Percentiles rank a stretch among this genome's conserved stretches.
phyloP scores from a whole-genome alignment of 1,140 invertebrate genomes.

The Acromyrmex heyeri region DNA sequence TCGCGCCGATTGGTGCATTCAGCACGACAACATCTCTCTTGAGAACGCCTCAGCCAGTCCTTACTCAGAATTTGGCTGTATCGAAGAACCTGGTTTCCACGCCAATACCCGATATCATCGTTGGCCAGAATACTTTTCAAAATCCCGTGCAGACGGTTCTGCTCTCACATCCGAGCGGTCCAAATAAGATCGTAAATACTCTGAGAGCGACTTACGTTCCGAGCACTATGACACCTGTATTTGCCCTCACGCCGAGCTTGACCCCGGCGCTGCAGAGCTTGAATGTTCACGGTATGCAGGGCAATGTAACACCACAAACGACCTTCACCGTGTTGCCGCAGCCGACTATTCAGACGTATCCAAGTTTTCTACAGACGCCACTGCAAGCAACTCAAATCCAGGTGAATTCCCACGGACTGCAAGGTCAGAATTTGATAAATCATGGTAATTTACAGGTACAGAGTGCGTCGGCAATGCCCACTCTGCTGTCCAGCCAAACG shows the following conservation, averaged over 20 bases:
- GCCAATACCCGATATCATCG: slow-evolving; percentile 81
- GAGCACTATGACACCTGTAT: slow-evolving; percentile 81
- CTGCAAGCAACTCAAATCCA: slow-evolving; percentile 70
- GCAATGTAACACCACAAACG: slow-evolving; percentile 70
- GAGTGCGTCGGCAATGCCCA: slow-evolving; percentile 37
- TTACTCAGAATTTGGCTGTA: slow-evolving; percentile 52
- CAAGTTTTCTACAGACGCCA: slow-evolving; percentile 75
- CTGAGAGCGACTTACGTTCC: slow-evolving; percentile 75
- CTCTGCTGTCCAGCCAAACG: slow-evolving; percentile 47
- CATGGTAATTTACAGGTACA: slow-evolving; percentile 63
- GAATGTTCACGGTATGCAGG: slow-evolving; percentile 61
- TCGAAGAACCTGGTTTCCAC: slow-evolving; percentile 66
- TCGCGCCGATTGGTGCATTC: slow-evolving; percentile 64
- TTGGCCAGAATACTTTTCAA: slow-evolving; percentile 81
- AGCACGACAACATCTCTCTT: slow-evolving; percentile 66
- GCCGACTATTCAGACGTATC: slow-evolving; percentile 77
- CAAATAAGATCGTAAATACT: slow-evolving; percentile 69
- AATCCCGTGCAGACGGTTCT: slow-evolving; percentile 81
- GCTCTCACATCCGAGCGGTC: slow-evolving; percentile 68
- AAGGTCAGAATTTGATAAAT: slow-evolving; percentile 74
- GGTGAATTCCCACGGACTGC: slow-evolving; percentile 75
- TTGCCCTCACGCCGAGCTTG: slow-evolving; percentile 74
- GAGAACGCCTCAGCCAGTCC: slow-evolving; percentile 68
- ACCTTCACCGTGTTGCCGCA: slow-evolving; percentile 75
- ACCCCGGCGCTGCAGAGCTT: slow-evolving; percentile 65